A percentile compares a stretch with the other conserved stretches of the same genome.
These are phyloP conservation scores for Lepidurus packardi DNA, from an alignment of 1,140 invertebrate species.

Conservation along the genomic window DNA sequence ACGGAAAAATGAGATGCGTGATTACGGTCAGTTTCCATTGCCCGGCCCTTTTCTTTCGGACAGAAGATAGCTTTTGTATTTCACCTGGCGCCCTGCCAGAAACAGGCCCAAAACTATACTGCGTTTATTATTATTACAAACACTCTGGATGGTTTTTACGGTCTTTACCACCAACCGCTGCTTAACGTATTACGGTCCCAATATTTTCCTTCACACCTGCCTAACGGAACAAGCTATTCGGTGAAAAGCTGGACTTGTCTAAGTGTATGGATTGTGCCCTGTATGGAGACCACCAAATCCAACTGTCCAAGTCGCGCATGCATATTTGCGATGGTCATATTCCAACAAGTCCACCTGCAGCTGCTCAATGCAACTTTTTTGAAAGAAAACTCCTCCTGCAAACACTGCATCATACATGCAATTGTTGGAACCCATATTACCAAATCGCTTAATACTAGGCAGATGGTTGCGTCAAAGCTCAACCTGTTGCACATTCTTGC, in stretches of 20 bases:
- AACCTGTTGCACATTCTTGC: neutral
- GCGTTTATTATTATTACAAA: neutral
- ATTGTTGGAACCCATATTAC: neutral
- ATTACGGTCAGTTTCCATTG: neutral
- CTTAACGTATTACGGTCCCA: neutral
- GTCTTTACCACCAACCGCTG: neutral
- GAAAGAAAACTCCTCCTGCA: neutral
- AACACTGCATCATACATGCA: neutral
- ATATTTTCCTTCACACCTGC: neutral
- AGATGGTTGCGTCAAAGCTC: neutral
- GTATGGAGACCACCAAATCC: neutral
- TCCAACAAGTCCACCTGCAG: neutral
- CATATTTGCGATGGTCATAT: neutral
- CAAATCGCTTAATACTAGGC: neutral
- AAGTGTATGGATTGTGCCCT: neutral
- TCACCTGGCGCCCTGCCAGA: neutral
- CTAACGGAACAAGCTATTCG: neutral
- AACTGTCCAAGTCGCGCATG: neutral
- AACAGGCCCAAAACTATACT: neutral
- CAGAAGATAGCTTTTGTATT: neutral
- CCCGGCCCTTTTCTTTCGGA: neutral
- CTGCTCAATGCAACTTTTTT: neutral
- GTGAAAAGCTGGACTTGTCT: neutral
- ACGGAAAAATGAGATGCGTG: neutral
- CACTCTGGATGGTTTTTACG: neutral